phyloP scores from a whole-genome alignment of 2,113 vertebrate genomes.

The Sphaerodactylus townsendi region DNA sequence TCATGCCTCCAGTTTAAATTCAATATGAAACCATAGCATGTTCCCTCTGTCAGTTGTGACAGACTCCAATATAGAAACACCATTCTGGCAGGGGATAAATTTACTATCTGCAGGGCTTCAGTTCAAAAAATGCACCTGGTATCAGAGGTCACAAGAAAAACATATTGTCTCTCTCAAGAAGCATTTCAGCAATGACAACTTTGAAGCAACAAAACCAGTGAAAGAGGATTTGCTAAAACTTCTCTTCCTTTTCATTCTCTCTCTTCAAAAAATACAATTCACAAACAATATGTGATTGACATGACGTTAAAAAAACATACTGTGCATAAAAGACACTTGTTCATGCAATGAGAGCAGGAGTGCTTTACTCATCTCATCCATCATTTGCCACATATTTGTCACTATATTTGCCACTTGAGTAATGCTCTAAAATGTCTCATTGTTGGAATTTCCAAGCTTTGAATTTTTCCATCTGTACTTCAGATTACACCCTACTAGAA shows the following conservation, averaged over 20 bases:
- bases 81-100: neutral
- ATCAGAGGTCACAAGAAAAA: neutral
- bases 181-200: conserved; percentile 1
- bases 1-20: conserved; percentile 37
- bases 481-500: neutral
- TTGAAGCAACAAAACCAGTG: conserved; percentile 6
- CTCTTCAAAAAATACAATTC: neutral
- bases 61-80: neutral
- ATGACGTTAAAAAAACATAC: neutral
- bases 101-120: conserved; percentile 16
- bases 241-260: neutral
- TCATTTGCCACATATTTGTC: neutral
- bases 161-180: neutral
- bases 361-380: neutral
- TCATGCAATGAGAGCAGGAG: neutral
- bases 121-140: conserved; percentile 13
- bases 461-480: neutral
- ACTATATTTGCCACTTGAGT: neutral
- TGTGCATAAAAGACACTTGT: neutral
- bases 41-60: neutral
- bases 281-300: neutral
- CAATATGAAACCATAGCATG: conserved; percentile 15
- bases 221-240: neutral
- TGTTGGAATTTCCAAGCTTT: neutral
- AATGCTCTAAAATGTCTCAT: neutral